phyloP scores from a whole-genome alignment of 2,113 vertebrate genomes.

The Aegotheles bennettii region DNA sequence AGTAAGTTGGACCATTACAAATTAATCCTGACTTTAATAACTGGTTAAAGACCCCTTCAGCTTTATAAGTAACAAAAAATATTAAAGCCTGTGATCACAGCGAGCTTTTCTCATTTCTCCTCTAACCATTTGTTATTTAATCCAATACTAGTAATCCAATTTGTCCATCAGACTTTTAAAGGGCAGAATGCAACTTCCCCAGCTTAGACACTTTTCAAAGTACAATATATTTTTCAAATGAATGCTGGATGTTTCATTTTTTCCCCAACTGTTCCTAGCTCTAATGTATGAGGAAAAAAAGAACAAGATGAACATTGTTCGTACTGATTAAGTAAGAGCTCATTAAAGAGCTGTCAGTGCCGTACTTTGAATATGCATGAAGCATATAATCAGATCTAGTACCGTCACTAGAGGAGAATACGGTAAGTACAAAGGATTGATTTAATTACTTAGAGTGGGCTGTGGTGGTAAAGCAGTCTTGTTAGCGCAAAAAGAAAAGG shows the following conservation, averaged over 20 bases:
- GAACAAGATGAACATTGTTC: constrained; percentile 98
- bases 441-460: constrained; percentile 98
- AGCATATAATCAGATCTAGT: constrained; percentile 93
- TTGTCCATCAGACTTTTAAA: constrained; percentile 97
- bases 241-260: constrained; percentile 83
- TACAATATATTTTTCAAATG: constrained; percentile 91
- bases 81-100: constrained; percentile 91
- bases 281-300: constrained; percentile 85
- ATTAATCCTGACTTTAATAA: constrained; percentile 99
- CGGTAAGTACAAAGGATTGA: constrained; percentile 94
- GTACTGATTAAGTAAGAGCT: constrained; percentile 96
- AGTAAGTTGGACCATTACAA: constrained; percentile 92
- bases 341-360: constrained; percentile 95
- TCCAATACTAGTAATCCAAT: constrained; percentile 99
- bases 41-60: constrained; percentile 93
- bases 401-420: constrained; percentile 87
- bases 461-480: constrained; percentile 87
- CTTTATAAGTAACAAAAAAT: constrained; percentile 83
- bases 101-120: constrained; percentile 91
- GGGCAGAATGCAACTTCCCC: constrained; percentile 88
- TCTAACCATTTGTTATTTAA: constrained; percentile 96
- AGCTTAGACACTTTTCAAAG: constrained; percentile 89
- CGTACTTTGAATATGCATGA: constrained; percentile 97
- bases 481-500: constrained; percentile 86
- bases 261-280: constrained; percentile 83